These are phyloP conservation scores for Myrmecobius fasciatus DNA, from an alignment of 2,113 vertebrate species.

Conservation along the genomic window DNA sequence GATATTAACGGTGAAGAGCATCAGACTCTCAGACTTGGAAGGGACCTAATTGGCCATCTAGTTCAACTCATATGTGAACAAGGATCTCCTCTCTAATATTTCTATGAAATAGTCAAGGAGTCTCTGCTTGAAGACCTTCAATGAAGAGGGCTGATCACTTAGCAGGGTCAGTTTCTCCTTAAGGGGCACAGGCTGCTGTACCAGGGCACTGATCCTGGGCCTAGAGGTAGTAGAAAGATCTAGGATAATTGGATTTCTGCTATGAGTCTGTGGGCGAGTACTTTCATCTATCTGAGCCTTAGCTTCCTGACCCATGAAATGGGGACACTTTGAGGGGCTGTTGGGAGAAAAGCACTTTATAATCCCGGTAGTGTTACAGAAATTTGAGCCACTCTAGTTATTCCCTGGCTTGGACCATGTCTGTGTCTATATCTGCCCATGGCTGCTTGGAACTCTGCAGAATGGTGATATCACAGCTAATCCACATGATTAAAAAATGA, in stretches of 20 bases:
- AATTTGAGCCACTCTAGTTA: neutral
- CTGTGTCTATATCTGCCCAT: neutral
- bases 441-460: neutral
- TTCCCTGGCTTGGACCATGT: neutral
- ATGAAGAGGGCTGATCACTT: neutral
- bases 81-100: neutral
- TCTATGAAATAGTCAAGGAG: neutral
- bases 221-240: neutral
- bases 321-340: neutral
- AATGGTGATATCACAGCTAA: neutral
- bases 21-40: neutral
- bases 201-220: neutral
- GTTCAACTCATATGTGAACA: neutral
- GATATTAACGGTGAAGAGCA: neutral
- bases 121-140: neutral
- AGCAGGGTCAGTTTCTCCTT: neutral
- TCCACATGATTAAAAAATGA: neutral
- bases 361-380: neutral
- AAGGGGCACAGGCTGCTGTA: neutral
- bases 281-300: neutral
- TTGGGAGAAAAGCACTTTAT: neutral
- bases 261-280: neutral
- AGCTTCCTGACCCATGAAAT: neutral
- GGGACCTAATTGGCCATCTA: neutral
- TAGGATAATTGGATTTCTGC: neutral